These are phyloP conservation scores for Idaea aversata DNA, from an alignment of 2,888 invertebrate genomes.

Conservation along the genomic window DNA sequence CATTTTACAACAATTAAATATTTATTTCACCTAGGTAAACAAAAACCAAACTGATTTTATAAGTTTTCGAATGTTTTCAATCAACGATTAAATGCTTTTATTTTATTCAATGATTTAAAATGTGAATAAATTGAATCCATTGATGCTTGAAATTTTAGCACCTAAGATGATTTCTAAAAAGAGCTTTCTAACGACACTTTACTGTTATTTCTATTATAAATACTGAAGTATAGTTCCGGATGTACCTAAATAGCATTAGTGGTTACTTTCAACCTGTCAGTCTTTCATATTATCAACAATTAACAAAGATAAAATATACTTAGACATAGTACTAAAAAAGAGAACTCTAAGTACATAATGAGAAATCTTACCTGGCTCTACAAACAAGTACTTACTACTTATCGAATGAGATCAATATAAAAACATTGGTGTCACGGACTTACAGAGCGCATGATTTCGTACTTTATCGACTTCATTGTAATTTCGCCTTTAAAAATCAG, in stretches of 20 bases:
- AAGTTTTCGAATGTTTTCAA: not conserved
- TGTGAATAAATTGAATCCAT: not conserved
- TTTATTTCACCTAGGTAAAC: too few species aligned
- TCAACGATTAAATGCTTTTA: not conserved
- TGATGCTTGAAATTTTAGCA: not conserved
- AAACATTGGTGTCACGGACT: constrained; percentile 67
- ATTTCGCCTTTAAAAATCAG: constrained; percentile 33
- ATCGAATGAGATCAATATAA: constrained; percentile 42
- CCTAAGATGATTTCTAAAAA: not conserved
- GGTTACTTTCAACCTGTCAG: constrained; percentile 25
- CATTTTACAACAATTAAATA: too few species aligned
- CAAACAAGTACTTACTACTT: constrained; percentile 37
- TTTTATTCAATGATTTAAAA: not conserved
- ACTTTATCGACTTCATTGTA: constrained; percentile 39
- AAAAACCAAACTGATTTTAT: too few species aligned
- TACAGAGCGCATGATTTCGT: constrained; percentile 55
- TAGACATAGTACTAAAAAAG: constrained; percentile 1
- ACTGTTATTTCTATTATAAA: not conserved
- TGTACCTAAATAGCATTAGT: constrained; percentile 15
- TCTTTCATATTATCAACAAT: constrained; percentile 16
- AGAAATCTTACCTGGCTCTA: constrained; percentile 26
- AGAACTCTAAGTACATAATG: constrained; percentile 11
- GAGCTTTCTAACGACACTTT: not conserved
- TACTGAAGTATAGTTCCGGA: constrained; percentile 13
- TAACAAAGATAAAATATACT: constrained; percentile 10